These are phyloP conservation scores for Psittacula echo DNA, from an alignment of 2,797 vertebrate species.

Conservation along the genomic window DNA sequence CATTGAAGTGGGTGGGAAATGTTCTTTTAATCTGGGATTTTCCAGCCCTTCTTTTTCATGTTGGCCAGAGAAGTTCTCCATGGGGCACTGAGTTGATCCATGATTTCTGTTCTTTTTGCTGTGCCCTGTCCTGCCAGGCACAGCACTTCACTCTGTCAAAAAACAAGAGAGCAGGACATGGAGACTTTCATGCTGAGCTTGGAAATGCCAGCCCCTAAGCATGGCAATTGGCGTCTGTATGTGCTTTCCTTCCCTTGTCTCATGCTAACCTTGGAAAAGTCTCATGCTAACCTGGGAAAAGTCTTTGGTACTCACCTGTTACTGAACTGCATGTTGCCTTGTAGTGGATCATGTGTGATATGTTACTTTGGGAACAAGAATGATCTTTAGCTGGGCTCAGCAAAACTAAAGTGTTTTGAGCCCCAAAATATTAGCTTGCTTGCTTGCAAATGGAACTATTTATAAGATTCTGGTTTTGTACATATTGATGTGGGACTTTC, in stretches of 20 bases:
- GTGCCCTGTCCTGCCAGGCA: not conserved
- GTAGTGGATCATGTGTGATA: not conserved
- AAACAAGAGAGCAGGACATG: not conserved
- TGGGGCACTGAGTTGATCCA: not conserved
- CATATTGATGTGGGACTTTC: not conserved
- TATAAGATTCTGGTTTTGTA: not conserved
- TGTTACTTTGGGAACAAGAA: not conserved
- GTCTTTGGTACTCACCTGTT: not conserved
- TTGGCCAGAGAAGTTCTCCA: not conserved
- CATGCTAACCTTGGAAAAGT: not conserved
- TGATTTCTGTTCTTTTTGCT: not conserved
- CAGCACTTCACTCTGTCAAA: not conserved
- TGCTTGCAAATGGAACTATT: not conserved
- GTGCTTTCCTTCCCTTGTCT: not conserved
- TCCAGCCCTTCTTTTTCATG: not conserved
- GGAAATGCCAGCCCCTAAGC: not conserved
- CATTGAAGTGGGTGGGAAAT: not conserved
- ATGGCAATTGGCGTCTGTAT: not conserved
- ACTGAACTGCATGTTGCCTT: not conserved
- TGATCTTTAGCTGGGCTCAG: not conserved
- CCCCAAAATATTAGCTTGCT: not conserved
- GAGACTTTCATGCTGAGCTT: not conserved
- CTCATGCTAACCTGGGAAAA: not conserved
- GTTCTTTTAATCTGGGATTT: not conserved
- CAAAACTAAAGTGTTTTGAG: not conserved